Conservation (phyloP, 2,888 invertebrate genomes). For the Chirona hameri region DNA sequence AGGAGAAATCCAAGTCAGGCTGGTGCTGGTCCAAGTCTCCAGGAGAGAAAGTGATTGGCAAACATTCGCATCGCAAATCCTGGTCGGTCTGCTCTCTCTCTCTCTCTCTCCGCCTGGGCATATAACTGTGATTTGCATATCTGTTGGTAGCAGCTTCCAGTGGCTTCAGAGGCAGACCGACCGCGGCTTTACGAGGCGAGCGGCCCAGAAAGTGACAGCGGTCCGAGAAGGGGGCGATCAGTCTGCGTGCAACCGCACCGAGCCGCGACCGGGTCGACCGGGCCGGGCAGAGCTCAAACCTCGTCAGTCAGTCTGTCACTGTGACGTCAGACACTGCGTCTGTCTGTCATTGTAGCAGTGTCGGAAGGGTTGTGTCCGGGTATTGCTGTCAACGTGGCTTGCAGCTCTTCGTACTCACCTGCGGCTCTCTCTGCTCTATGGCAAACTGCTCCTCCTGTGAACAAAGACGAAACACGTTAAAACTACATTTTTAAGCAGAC, state of each 20-base stretch:
- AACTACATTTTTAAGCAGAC: not conserved
- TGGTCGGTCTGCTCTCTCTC: not conserved
- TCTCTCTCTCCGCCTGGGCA: not conserved
- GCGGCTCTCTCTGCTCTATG: not conserved
- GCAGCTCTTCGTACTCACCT: not conserved
- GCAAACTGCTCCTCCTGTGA: not conserved
- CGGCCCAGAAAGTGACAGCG: not conserved
- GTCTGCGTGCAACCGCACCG: too few relatives aligned
- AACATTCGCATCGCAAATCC: not conserved
- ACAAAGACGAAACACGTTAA: not conserved
- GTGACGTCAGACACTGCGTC: too few relatives aligned
- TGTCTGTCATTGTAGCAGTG: not conserved
- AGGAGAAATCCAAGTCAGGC: not conserved
- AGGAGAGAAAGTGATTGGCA: not conserved
- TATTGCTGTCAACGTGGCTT: too few relatives aligned
- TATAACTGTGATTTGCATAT: not conserved
- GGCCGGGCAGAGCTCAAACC: too few relatives aligned
- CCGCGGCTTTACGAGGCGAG: not conserved
- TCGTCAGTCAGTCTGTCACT: not conserved
- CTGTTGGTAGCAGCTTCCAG: not conserved
- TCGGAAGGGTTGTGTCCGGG: not conserved
- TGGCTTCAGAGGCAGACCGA: not conserved
- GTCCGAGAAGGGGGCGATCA: too few relatives aligned
- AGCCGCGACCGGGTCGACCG: too few relatives aligned
- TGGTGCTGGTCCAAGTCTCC: not conserved